Conservation (phyloP, 2,888 invertebrate genomes). For the Tubulanus polymorphus region DNA sequence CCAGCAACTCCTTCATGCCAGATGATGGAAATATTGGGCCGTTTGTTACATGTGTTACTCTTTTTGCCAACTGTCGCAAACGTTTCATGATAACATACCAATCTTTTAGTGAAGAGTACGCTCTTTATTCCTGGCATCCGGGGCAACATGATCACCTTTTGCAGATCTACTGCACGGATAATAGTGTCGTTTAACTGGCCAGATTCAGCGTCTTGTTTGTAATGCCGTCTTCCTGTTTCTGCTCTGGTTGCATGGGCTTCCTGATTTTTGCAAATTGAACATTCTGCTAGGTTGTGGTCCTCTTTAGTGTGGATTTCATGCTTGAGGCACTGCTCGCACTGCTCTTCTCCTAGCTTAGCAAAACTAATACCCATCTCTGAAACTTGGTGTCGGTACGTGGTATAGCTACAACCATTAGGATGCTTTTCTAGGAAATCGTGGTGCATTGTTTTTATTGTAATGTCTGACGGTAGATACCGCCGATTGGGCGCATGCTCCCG, state of each 20-base stretch:
- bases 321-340: no score
- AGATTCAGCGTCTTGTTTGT: neutral
- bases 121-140: conserved; percentile 12
- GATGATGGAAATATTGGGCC: conserved; percentile 9
- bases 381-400: no score
- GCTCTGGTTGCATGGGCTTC: conserved; percentile 5
- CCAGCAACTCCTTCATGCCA: conserved; percentile 17
- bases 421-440: no score
- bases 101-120: conserved; percentile 9
- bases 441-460: no score
- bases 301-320: neutral
- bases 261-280: conserved; percentile 9
- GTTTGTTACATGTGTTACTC: conserved; percentile 8
- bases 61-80: conserved; percentile 7
- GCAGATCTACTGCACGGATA: conserved; percentile 15
- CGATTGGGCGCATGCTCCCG: no score
- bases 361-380: no score
- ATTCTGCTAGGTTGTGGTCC: conserved; percentile 1
- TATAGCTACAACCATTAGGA: no score
- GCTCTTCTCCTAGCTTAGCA: no score
- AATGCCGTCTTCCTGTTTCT: conserved; percentile 3
- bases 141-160: conserved; percentile 19
- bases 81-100: conserved; percentile 13
- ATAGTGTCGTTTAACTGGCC: conserved; percentile 1
- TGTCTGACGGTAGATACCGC: no score